Percentiles rank a stretch among this genome's conserved stretches.
These are phyloP conservation scores for Brachionus rubens DNA, from an alignment of 1,140 invertebrate genomes.

Conservation along the genomic window DNA sequence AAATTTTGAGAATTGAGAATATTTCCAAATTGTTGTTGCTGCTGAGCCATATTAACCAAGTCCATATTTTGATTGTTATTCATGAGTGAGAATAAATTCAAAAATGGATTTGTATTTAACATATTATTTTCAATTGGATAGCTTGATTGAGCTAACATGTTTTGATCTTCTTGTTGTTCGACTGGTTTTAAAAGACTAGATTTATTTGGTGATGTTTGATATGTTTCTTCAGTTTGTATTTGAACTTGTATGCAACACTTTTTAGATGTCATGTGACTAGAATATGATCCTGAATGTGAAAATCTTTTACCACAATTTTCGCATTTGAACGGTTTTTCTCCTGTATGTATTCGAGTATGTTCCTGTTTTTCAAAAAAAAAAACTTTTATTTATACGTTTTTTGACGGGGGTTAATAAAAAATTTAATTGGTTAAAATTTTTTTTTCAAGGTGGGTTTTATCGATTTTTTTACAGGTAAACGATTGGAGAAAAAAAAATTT, in stretches of 20 bases:
- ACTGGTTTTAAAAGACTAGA: background rate
- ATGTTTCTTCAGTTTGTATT: background rate
- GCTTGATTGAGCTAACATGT: background rate
- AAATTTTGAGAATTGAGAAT: constrained; percentile 9
- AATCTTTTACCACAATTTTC: constrained; percentile 47
- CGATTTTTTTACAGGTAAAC: too few relatives aligned
- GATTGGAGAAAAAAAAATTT: too few relatives aligned
- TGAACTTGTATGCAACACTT: constrained; percentile 11
- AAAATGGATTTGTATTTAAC: background rate
- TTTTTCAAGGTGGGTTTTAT: background rate
- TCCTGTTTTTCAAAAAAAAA: constrained; percentile 19
- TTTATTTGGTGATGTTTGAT: background rate
- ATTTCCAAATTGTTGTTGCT: background rate
- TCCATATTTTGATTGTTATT: background rate
- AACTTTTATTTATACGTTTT: background rate
- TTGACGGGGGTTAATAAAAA: background rate
- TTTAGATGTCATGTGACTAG: constrained; percentile 47
- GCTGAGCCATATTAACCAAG: background rate
- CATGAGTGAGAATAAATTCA: background rate
- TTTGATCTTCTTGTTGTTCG: background rate
- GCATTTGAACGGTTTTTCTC: constrained; percentile 47
- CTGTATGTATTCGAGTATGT: constrained; percentile 46
- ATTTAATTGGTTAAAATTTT: constrained; percentile 1
- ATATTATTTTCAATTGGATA: background rate
- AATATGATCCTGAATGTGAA: constrained; percentile 47